Base-by-base conservation (phyloP, 2,113 vertebrate species). In the Dinomys branickii region DNA sequence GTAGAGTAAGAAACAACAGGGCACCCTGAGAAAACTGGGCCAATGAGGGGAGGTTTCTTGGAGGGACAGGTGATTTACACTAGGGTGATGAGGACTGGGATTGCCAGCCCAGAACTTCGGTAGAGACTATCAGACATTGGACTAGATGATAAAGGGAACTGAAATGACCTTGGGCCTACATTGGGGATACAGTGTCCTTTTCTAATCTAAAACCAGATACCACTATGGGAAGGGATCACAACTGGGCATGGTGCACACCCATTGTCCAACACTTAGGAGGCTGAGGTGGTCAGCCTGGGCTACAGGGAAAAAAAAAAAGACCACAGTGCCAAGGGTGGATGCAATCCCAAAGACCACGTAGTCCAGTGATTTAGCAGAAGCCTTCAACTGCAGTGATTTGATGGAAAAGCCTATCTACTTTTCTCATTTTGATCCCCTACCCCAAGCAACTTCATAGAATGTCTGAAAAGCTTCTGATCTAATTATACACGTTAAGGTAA, bases 401-500 rank as follows among this genome's bases (percentile, higher is more conserved):
- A 63, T 38, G 65, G 67, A 54, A 50, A 24, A 30, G 16, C 65
- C 17, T 67, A 77, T 30, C 58, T 41, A 67, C 7, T 41, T 86
- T 54, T 80, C 47, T 35, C 85, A n/a, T 75, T 87, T 88, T 54
- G 54, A 88, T 26, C 16, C 19, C 61, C 3, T 58, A 26, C 44
- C 35, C 56, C 41, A 94, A 30, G 56, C 63, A 88, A 71, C 22
- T 86, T 35, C 52, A 88, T 7, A 93, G 59, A 87, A 47, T 58
- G 35, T 56, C 88, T 94, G 17, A 69, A 84, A 97, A 95, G 50
- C 54, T 67, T 28, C 28, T 75, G 61, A 92, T 65, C 44, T 90
- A 52, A 47, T 26, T 69, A 80, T 95, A 69, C 22, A 83, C 30
- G 13, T 75, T 73, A 94, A 71, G 41, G 41, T 93, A 89, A 65